Conservation (phyloP, 2,888 invertebrate genomes). For the Temnothorax rugatulus region DNA sequence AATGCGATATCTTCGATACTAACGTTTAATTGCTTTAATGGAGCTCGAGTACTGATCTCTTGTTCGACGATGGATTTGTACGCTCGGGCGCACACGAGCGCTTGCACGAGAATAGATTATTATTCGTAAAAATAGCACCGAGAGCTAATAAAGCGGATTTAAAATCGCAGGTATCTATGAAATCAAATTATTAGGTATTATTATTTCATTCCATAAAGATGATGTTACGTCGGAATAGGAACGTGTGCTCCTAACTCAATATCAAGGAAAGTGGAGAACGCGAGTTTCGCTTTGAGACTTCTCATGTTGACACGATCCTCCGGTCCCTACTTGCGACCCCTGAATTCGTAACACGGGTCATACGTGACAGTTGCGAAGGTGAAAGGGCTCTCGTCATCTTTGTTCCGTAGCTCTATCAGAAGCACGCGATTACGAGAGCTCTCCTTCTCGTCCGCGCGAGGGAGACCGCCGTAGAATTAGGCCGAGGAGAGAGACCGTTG, state of each 20-base stretch:
- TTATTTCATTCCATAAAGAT: not conserved
- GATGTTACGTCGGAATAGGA: not conserved
- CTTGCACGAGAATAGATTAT: not conserved
- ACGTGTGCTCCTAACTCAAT: not conserved
- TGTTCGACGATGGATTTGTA: not conserved
- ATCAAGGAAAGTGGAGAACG: not conserved
- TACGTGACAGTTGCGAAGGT: constrained; percentile 62
- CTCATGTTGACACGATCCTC: constrained; percentile 8
- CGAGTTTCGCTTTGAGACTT: not conserved
- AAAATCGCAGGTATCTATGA: not conserved
- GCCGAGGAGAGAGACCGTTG: constrained; percentile 73
- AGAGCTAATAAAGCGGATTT: not conserved
- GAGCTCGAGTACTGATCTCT: not conserved
- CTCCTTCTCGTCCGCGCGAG: constrained; percentile 47
- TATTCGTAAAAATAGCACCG: not conserved
- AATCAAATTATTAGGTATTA: not conserved
- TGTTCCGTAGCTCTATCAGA: constrained; percentile 70
- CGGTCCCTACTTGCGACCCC: constrained; percentile 9
- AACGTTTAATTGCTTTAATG: constrained; percentile 19
- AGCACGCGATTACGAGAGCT: constrained; percentile 67
- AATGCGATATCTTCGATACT: constrained; percentile 41
- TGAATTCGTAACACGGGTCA: constrained; percentile 60
- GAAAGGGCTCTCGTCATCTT: constrained; percentile 67
- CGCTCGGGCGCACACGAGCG: not conserved
- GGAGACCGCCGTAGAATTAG: constrained; percentile 72